Percentiles rank a stretch among this genome's conserved stretches.
phyloP scores from a whole-genome alignment of 2,113 vertebrate genomes.

The Globicephala melas region DNA sequence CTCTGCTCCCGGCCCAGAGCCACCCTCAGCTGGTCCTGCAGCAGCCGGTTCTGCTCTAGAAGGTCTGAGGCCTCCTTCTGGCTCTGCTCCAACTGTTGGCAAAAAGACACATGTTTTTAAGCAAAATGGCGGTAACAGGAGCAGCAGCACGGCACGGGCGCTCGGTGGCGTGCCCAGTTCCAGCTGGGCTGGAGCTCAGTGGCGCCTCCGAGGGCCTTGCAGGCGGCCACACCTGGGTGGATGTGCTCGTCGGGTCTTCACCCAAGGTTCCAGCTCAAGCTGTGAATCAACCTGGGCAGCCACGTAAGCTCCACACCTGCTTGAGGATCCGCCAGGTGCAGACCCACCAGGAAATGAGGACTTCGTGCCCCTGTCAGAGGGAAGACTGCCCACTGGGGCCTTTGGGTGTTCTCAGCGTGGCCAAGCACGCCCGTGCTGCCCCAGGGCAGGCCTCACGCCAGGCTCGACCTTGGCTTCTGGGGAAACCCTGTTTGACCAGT shows the following conservation, averaged over 20 bases:
- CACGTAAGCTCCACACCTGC: neutral
- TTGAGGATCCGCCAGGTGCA: neutral
- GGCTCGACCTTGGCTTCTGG: neutral
- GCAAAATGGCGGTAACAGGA: neutral
- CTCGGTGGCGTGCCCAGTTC: accelerated
- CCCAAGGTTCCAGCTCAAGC: neutral
- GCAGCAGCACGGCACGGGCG: neutral
- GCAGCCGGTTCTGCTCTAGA: slow-evolving; percentile 91
- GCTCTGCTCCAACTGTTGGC: slow-evolving; percentile 91
- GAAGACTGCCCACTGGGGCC: neutral
- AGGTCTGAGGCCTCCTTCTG: slow-evolving; percentile 93
- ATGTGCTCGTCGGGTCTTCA: neutral
- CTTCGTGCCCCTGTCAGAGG: neutral
- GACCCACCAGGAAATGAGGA: neutral
- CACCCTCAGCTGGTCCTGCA: slow-evolving; percentile 94
- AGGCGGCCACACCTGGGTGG: neutral
- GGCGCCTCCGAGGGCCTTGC: neutral
- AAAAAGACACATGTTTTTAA: slow-evolving; percentile 27
- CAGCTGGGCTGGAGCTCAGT: too few species aligned
- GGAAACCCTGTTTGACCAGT: neutral
- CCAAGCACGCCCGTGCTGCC: neutral
- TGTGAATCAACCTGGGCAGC: accelerated
- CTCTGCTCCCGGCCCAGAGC: slow-evolving; percentile 92
- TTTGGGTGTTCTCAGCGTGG: neutral
- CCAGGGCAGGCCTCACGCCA: neutral